Percentiles rank a stretch among this genome's conserved stretches.
Evolutionary conservation across 2,113 vertebrate species (phyloP).

Genomic region (Buteo buteo): DNA sequence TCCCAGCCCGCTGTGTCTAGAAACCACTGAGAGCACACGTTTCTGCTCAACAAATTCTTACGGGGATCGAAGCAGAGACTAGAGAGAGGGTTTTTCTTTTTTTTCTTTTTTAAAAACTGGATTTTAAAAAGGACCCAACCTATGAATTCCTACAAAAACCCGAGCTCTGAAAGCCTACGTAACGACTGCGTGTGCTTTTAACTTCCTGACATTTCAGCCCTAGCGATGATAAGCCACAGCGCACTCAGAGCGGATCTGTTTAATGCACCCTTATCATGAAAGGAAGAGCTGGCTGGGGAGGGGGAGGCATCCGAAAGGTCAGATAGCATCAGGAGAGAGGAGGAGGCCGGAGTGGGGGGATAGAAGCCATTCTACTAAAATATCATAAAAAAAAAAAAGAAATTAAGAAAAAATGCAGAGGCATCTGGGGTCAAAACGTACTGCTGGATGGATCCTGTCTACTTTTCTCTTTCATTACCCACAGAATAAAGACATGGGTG

Average conservation of each 20-base stretch:
- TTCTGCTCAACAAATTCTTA: not conserved
- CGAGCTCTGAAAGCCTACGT: not conserved
- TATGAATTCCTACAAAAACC: not conserved
- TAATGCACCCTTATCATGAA: not conserved
- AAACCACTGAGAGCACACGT: accelerated
- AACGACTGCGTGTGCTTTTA: not conserved
- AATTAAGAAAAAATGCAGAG: too few relatives aligned
- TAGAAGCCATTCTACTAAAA: not conserved
- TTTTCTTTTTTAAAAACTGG: not conserved
- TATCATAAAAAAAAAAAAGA: not conserved
- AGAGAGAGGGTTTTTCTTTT: not conserved
- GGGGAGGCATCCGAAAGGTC: not conserved
- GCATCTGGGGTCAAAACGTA: not conserved
- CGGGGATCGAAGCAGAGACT: not conserved
- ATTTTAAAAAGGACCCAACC: not conserved
- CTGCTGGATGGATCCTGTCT: not conserved
- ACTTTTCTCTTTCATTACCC: not conserved
- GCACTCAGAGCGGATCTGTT: not conserved
- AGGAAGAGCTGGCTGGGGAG: not conserved
- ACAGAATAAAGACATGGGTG: accelerated
- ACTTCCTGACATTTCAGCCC: not conserved
- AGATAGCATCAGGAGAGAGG: not conserved
- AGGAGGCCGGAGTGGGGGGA: not conserved
- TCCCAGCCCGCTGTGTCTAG: accelerated
- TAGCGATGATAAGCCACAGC: not conserved